phyloP scores from a whole-genome alignment of 2,888 invertebrate genomes.

The Ptilodon capucinus region DNA sequence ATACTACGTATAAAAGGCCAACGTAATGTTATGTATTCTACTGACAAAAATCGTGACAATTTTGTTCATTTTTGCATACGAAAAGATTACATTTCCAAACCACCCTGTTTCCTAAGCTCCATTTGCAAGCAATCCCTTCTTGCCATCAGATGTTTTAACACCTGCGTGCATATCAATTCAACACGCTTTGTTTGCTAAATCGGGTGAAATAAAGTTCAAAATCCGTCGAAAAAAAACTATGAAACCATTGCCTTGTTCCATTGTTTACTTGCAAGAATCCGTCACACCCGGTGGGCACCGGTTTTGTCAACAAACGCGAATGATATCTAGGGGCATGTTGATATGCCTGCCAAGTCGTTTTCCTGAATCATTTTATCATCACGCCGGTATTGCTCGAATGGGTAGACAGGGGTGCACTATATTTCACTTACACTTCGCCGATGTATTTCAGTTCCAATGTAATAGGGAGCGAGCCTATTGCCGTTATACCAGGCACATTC shows the following conservation, averaged over 20 bases:
- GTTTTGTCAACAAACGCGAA: constrained; percentile 2
- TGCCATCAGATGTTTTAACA: neutral
- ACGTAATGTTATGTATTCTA: too few relatives aligned
- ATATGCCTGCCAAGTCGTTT: neutral
- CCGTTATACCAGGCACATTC: too few relatives aligned
- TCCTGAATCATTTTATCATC: neutral
- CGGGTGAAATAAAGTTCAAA: neutral
- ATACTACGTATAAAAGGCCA: too few relatives aligned
- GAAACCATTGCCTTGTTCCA: neutral
- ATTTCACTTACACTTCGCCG: too few relatives aligned
- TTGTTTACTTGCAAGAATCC: constrained; percentile 1
- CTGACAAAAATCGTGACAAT: too few relatives aligned
- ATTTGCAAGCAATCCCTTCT: neutral
- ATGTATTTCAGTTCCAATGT: too few relatives aligned
- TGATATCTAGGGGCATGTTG: neutral
- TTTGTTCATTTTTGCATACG: too few relatives aligned
- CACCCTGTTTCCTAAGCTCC: neutral
- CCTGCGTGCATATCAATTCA: neutral
- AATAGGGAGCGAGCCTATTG: too few relatives aligned
- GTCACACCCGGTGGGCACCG: neutral
- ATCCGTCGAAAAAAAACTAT: neutral
- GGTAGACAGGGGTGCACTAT: too few relatives aligned
- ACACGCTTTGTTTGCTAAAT: constrained; percentile 6
- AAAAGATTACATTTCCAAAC: neutral
- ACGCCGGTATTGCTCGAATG: too few relatives aligned